Evolutionary conservation across 2,113 vertebrate species (phyloP).

Genomic region (Steatornis caripensis): DNA sequence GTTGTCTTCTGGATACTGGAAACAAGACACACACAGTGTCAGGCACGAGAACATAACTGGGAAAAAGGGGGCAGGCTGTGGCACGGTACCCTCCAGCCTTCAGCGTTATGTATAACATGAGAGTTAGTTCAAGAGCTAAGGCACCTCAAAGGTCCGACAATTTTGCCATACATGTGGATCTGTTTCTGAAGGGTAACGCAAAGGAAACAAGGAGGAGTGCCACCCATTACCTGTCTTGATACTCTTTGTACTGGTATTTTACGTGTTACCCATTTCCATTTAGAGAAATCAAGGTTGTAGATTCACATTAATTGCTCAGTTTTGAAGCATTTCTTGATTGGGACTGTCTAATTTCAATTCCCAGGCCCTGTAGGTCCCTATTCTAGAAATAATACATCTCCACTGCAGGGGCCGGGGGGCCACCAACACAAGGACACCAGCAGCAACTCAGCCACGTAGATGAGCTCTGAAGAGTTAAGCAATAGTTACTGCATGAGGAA

Average conservation of each 20-base stretch:
- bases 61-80: background rate
- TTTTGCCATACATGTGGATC: background rate
- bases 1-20: background rate
- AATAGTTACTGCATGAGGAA: background rate
- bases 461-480: background rate
- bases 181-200: background rate
- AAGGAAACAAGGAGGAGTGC: background rate
- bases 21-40: background rate
- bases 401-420: accelerated
- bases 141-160: background rate
- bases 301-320: background rate
- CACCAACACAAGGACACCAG: background rate
- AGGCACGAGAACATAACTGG: accelerated
- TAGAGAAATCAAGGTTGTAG: background rate
- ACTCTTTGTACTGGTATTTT: background rate
- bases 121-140: background rate
- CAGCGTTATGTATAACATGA: accelerated
- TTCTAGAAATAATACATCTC: background rate
- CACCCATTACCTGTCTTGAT: too few relatives aligned
- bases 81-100: accelerated
- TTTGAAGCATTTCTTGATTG: background rate
- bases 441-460: background rate
- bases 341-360: background rate
- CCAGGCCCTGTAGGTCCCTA: background rate
- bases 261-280: background rate